A percentile compares a stretch with the other conserved stretches of the same genome.
phyloP scores from a whole-genome alignment of 2,113 vertebrate genomes.

The Cheilinus undulatus region DNA sequence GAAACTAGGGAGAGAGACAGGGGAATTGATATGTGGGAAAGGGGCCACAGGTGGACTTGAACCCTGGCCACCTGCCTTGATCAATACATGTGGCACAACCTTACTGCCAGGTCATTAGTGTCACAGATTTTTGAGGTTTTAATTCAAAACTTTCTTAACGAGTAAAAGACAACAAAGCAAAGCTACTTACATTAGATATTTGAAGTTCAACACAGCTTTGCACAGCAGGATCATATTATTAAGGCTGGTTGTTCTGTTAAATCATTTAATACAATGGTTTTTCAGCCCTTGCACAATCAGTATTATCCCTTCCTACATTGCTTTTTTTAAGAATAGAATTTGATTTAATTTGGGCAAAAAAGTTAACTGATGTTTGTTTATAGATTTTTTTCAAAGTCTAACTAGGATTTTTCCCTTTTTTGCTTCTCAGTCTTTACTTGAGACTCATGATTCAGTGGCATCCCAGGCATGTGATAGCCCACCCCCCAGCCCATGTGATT shows the following conservation, averaged over 20 bases:
- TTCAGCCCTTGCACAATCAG: neutral
- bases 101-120: too few relatives aligned
- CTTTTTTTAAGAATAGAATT: neutral
- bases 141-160: too few relatives aligned
- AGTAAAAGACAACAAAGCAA: too few relatives aligned
- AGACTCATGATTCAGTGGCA: constrained; percentile 96
- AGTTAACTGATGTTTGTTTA: rapidly evolving
- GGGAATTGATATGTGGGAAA: too few relatives aligned
- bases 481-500: constrained; percentile 85
- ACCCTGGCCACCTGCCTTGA: too few relatives aligned
- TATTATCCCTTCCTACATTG: neutral
- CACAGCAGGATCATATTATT: too few relatives aligned
- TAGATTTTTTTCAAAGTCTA: neutral
- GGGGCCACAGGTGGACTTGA: too few relatives aligned
- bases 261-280: neutral
- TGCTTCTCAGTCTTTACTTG: constrained; percentile 89
- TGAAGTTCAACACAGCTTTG: too few relatives aligned
- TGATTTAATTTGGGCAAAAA: neutral
- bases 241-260: neutral
- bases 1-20: too few relatives aligned
- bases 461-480: constrained; percentile 91
- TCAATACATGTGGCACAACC: too few relatives aligned
- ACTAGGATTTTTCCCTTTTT: neutral
- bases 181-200: too few relatives aligned
- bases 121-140: too few relatives aligned